Conservation (phyloP, 37 sponge, comb jelly and placozoan genomes). For the Aplysina aerophoba region DNA sequence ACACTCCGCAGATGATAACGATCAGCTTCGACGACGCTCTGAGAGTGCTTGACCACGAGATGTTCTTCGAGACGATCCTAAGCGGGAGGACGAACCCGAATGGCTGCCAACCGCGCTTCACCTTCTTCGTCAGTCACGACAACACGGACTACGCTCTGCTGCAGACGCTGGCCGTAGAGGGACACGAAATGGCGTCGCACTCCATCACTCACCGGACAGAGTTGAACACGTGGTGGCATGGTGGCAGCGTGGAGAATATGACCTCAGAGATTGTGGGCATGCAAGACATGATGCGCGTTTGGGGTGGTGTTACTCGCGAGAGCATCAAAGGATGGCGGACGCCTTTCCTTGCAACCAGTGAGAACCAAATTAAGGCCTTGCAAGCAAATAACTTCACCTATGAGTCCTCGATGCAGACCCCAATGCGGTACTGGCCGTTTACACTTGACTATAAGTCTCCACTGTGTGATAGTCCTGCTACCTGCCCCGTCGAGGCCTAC, state of each 20-base stretch:
- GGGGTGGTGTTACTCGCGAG: slow-evolving; percentile 38
- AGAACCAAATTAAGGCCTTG: slow-evolving; percentile 41
- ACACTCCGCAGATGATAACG: slow-evolving; percentile 57
- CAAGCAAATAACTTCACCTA: slow-evolving; percentile 45
- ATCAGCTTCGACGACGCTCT: slow-evolving; percentile 57
- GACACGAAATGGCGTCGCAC: slow-evolving; percentile 61
- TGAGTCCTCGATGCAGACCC: slow-evolving; percentile 52
- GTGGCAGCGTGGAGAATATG: slow-evolving; percentile 44
- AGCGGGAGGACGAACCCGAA: slow-evolving; percentile 47
- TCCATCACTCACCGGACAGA: slow-evolving; percentile 48
- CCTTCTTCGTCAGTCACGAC: slow-evolving; percentile 54
- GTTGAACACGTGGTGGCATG: slow-evolving; percentile 45
- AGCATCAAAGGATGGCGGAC: slow-evolving; percentile 45
- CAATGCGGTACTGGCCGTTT: slow-evolving; percentile 52
- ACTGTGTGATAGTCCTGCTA: slow-evolving; percentile 44
- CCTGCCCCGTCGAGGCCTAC: slow-evolving; percentile 55
- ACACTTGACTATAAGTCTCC: slow-evolving; percentile 68
- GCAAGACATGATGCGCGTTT: slow-evolving; percentile 40
- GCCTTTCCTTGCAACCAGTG: slow-evolving; percentile 55
- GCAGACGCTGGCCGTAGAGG: slow-evolving; percentile 37
- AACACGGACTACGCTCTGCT: slow-evolving; percentile 64
- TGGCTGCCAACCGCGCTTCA: slow-evolving; percentile 50
- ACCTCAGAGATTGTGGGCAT: slow-evolving; percentile 48
- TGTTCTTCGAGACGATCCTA: slow-evolving; percentile 35
- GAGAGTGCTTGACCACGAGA: slow-evolving; percentile 35